Conservation (phyloP, 2,888 invertebrate genomes). For the Caenorhabditis drosophilae region DNA sequence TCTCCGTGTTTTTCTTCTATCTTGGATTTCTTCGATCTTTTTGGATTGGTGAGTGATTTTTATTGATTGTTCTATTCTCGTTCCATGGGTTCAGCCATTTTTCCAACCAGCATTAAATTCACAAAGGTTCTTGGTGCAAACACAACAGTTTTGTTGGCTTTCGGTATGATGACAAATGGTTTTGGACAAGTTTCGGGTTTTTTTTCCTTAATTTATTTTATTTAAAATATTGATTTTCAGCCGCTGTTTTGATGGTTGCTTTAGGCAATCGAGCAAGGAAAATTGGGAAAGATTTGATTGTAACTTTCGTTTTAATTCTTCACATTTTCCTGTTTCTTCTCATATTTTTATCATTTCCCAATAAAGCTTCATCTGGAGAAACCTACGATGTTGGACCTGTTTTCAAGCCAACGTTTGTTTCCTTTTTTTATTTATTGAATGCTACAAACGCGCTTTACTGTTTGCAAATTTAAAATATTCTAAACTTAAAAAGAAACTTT, state of each 20-base stretch:
- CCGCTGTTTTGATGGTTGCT: constrained; percentile 11
- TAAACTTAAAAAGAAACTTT: too few relatives aligned
- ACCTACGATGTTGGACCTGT: constrained; percentile 9
- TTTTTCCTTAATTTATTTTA: not conserved
- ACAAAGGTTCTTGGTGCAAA: constrained; percentile 21
- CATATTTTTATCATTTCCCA: constrained; percentile 23
- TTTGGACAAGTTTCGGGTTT: constrained; percentile 16
- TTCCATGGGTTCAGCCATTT: constrained; percentile 10
- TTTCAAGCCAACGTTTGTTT: constrained; percentile 10
- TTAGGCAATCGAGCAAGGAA: constrained; percentile 18
- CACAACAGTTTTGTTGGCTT: constrained; percentile 22
- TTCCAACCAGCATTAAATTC: constrained; percentile 34
- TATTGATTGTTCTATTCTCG: not conserved
- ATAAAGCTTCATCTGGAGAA: constrained; percentile 20
- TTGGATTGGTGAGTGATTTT: constrained; percentile 15
- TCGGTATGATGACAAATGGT: constrained; percentile 25
- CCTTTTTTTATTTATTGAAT: too few relatives aligned
- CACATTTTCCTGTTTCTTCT: constrained; percentile 13
- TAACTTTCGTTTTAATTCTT: constrained; percentile 9
- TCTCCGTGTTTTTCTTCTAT: constrained; percentile 24
- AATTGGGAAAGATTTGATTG: constrained; percentile 28
- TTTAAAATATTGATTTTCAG: constrained; percentile 4
- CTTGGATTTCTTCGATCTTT: constrained; percentile 31
- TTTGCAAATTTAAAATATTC: too few relatives aligned
- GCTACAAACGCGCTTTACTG: too few relatives aligned